Evolutionary conservation across 2,797 vertebrate species (phyloP).

Genomic region (Ibycter americanus): DNA sequence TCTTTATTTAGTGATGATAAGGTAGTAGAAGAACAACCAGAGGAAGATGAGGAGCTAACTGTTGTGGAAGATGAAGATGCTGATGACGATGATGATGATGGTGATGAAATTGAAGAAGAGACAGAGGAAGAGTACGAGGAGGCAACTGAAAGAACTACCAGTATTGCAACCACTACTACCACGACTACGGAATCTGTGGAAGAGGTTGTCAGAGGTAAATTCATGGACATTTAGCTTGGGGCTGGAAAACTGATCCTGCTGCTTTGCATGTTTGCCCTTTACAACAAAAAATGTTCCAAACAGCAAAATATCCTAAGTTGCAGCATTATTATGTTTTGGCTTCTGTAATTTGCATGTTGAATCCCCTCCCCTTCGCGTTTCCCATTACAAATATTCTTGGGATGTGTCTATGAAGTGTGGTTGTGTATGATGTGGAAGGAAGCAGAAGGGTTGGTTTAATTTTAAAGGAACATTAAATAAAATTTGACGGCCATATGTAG

Average conservation of each 20-base stretch:
- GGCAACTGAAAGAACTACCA: constrained; percentile 87
- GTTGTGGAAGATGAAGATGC: constrained; percentile 81
- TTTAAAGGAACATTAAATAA: not conserved
- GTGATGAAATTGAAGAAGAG: constrained; percentile 81
- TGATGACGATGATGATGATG: constrained; percentile 84
- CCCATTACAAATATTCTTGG: not conserved
- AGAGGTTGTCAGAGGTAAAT: constrained; percentile 94
- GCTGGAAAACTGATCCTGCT: not conserved
- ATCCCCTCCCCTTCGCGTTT: not conserved
- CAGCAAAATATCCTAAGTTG: constrained; percentile 44
- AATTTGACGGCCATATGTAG: not conserved
- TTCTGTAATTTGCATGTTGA: not conserved
- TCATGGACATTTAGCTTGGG: not conserved
- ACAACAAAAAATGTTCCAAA: constrained; percentile 68
- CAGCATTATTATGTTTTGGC: not conserved
- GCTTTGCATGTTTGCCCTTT: constrained; percentile 24
- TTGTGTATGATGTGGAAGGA: not conserved
- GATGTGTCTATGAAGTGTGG: not conserved
- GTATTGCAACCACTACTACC: constrained; percentile 92
- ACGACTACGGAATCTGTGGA: constrained; percentile 97
- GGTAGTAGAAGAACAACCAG: constrained; percentile 80
- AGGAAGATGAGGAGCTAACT: constrained; percentile 79
- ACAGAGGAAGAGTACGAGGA: constrained; percentile 87
- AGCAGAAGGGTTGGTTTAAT: not conserved
- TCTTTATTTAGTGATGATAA: constrained; percentile 85